Base-by-base conservation (phyloP, 2,113 vertebrate genomes). In the Oncorhynchus gorbuscha region DNA sequence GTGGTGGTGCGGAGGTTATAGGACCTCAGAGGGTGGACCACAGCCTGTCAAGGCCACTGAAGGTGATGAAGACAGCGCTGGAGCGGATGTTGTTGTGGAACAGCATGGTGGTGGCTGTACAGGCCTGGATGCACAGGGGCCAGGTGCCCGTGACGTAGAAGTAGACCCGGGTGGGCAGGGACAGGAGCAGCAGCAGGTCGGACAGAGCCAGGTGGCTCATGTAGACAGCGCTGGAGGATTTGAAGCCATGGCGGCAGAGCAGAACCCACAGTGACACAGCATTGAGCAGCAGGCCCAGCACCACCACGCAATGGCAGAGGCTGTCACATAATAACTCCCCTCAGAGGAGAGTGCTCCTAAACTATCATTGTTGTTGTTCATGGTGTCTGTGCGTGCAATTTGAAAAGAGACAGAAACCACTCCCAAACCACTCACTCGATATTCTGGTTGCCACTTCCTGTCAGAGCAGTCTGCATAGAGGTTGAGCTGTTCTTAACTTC, bases 61-160 rank as follows among this genome's bases (percentile, higher is more conserved):
- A 87, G 69, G 91, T 92, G 84, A 93, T 91, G 82, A 93, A 92
- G 76, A 90, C 69, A 16, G 81, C 30, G 64, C 91, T 91, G 62
- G 89, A 83, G 62, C 83, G 84, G 49, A 93, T 73, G 76, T 92
- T 93, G 79, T 86, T 82, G 4, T 73, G 73, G 62, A 93, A 90
- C 18, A 92, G 66, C 83, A 86, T 87, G 0, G 78, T 84, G 62
- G 81, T 6, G 4, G 24, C 83, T 68, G 80, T 58, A 61, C 92
- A 93, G 0, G 5, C 35, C 24, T 32, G 22, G 0, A 1, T 1
- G 8, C 79, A 26, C 5, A 90, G 45, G 1, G 79, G 51, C 89
- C 89, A 91, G 1, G 0, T 49, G 0, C 70, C 72, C 0, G 77
- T 84, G n/a, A 84, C 76, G 5, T 85, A 85, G 74, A 85, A 90